Evolutionary conservation across 2,888 invertebrate species (phyloP).

Genomic region (Nomada fabriciana): DNA sequence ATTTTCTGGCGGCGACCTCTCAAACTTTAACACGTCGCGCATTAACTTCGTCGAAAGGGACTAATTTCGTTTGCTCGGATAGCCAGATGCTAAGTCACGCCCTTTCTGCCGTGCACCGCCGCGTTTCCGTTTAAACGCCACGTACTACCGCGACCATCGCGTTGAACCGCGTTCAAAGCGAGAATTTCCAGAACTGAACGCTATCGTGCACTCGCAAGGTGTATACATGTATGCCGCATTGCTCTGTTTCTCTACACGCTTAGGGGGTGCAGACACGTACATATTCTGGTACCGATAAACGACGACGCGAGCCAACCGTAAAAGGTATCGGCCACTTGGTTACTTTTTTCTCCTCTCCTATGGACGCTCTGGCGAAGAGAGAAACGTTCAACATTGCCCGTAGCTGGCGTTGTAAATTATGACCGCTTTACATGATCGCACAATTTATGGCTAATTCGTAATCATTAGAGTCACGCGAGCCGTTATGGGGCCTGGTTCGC

Average conservation of each 20-base stretch:
- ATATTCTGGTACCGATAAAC: not conserved
- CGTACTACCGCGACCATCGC: not conserved
- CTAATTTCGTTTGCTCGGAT: slow-evolving; percentile 63
- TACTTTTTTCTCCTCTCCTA: too few relatives aligned
- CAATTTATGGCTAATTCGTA: slow-evolving; percentile 80
- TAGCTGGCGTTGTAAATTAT: slow-evolving; percentile 74
- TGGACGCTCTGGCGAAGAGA: not conserved
- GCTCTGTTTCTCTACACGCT: too few relatives aligned
- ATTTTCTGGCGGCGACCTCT: slow-evolving; percentile 50
- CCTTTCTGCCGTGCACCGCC: slow-evolving; percentile 52
- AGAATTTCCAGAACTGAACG: slow-evolving; percentile 8
- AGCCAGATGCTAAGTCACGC: slow-evolving; percentile 48
- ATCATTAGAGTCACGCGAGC: slow-evolving; percentile 81
- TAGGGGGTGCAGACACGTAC: not conserved
- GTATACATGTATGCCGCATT: too few relatives aligned
- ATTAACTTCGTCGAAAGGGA: slow-evolving; percentile 69
- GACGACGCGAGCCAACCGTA: not conserved
- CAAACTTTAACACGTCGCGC: slow-evolving; percentile 59
- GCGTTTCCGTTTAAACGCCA: slow-evolving; percentile 10
- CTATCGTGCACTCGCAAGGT: too few relatives aligned
- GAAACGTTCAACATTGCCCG: slow-evolving; percentile 9
- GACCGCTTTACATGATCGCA: slow-evolving; percentile 78
- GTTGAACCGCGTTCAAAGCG: not conserved
- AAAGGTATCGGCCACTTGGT: not conserved
- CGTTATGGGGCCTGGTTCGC: slow-evolving; percentile 73